Conservation (phyloP, 2,888 invertebrate genomes). For the Coelinius sp. region DNA sequence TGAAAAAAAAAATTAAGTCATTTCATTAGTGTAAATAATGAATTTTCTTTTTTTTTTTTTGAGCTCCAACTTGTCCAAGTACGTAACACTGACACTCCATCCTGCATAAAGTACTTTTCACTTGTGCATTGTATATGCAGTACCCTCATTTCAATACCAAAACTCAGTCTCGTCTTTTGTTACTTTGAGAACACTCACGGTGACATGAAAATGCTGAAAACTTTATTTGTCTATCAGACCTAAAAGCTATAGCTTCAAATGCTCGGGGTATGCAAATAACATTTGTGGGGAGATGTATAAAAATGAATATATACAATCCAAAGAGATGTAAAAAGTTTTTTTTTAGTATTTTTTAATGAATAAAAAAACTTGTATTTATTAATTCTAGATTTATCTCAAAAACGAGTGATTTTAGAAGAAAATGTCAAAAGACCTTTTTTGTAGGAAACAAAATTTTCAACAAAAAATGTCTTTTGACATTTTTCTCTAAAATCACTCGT, state of each 20-base stretch:
- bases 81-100: not conserved
- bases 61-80: not conserved
- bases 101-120: conserved; percentile 24
- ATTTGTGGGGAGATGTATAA: conserved; percentile 15
- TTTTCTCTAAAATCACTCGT: no score
- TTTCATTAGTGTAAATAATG: conserved; percentile 9
- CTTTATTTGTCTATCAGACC: conserved; percentile 5
- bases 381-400: no score
- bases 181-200: not conserved
- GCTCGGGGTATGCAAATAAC: not conserved
- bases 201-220: not conserved
- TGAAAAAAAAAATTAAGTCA: not conserved
- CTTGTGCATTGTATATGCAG: conserved; percentile 8
- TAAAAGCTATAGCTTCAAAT: no score
- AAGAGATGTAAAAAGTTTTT: not conserved
- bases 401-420: no score
- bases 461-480: no score
- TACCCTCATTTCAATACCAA: conserved; percentile 10
- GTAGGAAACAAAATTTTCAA: no score
- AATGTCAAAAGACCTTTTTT: no score
- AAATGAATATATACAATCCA: not conserved
- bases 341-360: no score
- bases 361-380: no score
- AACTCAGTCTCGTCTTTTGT: not conserved
- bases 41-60: not conserved